Evolutionary conservation across 2,888 invertebrate species (phyloP).

Genomic region (Dasypogon diadema): DNA sequence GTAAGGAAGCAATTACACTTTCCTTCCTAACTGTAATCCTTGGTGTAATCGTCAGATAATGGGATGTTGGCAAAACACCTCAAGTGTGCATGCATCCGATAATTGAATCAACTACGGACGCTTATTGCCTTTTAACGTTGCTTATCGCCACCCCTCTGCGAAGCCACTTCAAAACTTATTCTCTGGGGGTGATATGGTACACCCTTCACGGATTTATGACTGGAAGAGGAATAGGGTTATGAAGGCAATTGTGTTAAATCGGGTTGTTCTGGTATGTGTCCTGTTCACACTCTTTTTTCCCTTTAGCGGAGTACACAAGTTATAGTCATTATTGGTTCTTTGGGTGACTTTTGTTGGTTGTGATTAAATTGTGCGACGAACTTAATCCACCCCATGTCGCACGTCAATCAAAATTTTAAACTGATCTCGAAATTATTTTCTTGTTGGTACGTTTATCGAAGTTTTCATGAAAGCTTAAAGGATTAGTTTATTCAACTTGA

Average conservation of each 20-base stretch:
- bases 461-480: too few relatives aligned
- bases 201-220: constrained; percentile 12
- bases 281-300: background rate
- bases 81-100: constrained; percentile 15
- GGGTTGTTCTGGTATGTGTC: constrained; percentile 9
- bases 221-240: constrained; percentile 8
- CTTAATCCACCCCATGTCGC: background rate
- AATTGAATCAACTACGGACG: constrained; percentile 25
- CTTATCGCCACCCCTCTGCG: background rate
- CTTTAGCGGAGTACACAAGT: background rate
- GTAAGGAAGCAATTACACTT: constrained; percentile 25
- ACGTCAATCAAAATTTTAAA: constrained; percentile 15
- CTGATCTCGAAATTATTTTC: too few relatives aligned
- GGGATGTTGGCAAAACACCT: constrained; percentile 26
- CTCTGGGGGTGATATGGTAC: background rate
- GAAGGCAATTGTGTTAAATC: background rate
- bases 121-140: background rate
- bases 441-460: too few relatives aligned
- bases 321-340: background rate
- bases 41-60: constrained; percentile 47
- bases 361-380: constrained; percentile 3
- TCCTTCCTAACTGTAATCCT: constrained; percentile 28
- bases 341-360: constrained; percentile 17
- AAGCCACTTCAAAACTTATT: background rate
- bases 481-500: too few relatives aligned